These are phyloP conservation scores for Cotesia glomerata DNA, from an alignment of 1,140 invertebrate genomes.

Conservation along the genomic window DNA sequence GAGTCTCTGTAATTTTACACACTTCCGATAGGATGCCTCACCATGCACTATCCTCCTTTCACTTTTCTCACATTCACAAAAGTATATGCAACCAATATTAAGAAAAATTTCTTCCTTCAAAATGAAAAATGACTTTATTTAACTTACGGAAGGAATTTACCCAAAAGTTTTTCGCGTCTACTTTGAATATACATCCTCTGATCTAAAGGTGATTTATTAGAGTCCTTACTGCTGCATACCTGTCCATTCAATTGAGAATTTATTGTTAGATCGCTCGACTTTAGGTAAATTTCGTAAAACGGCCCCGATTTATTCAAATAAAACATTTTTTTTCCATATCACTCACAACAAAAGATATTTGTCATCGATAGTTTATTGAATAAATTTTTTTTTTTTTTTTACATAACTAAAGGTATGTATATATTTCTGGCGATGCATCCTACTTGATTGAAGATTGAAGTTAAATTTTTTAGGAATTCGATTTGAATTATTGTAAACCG, in stretches of 20 bases:
- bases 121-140: too few species aligned
- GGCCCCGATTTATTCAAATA: background rate
- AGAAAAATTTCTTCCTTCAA: background rate
- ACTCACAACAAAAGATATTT: constrained; percentile 14
- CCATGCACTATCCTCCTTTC: constrained; percentile 23
- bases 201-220: constrained; percentile 25
- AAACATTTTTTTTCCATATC: constrained; percentile 7
- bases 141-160: too few species aligned
- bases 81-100: background rate
- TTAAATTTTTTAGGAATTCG: constrained; percentile 4
- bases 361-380: constrained; percentile 14
- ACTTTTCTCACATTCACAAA: background rate
- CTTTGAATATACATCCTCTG: background rate
- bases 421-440: background rate
- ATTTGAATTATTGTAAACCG: background rate
- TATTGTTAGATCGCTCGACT: background rate
- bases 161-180: background rate
- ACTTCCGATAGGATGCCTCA: constrained; percentile 59
- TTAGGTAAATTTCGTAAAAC: background rate
- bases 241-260: constrained; percentile 23
- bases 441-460: background rate
- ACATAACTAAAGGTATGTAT: background rate
- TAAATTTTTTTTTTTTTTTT: constrained; percentile 14
- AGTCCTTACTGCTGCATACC: constrained; percentile 13
- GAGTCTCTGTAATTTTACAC: constrained; percentile 62